phyloP scores from a whole-genome alignment of 2,888 invertebrate genomes.

The Synergus itoensis region DNA sequence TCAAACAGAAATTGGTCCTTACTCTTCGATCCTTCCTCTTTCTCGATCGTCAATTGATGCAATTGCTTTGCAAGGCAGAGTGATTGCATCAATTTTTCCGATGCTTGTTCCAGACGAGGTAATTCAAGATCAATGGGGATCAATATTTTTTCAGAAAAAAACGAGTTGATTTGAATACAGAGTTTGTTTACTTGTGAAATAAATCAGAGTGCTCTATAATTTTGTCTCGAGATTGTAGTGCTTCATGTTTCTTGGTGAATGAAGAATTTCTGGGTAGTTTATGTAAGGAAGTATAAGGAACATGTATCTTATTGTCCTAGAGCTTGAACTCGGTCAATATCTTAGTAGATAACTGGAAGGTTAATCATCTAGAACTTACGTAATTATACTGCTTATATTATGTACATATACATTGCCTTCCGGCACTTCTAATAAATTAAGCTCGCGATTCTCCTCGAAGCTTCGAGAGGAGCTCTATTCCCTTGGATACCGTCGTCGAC shows the following conservation, averaged over 20 bases:
- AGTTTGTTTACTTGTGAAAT: not conserved
- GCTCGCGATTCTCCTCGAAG: too few relatives aligned
- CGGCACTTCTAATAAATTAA: not conserved
- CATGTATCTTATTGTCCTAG: too few relatives aligned
- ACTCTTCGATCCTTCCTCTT: not conserved
- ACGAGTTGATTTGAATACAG: not conserved
- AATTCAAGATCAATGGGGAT: not conserved
- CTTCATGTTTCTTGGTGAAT: too few relatives aligned
- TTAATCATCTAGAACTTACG: not conserved
- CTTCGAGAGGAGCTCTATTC: not conserved
- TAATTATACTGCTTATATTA: not conserved
- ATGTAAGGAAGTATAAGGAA: not conserved
- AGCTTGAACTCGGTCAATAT: not conserved
- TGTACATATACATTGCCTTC: not conserved
- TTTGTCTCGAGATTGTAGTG: not conserved
- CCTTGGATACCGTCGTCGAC: not conserved
- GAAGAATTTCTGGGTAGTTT: not conserved
- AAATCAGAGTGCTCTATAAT: not conserved
- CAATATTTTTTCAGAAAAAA: not conserved
- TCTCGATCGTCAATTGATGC: not conserved
- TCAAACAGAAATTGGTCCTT: constrained; percentile 17
- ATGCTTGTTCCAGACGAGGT: not conserved
- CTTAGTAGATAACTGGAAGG: not conserved
- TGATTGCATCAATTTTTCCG: constrained; percentile 8
- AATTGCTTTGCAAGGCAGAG: constrained; percentile 8